phyloP scores from a whole-genome alignment of 2,888 invertebrate species.

The Stegophylla sp. region DNA sequence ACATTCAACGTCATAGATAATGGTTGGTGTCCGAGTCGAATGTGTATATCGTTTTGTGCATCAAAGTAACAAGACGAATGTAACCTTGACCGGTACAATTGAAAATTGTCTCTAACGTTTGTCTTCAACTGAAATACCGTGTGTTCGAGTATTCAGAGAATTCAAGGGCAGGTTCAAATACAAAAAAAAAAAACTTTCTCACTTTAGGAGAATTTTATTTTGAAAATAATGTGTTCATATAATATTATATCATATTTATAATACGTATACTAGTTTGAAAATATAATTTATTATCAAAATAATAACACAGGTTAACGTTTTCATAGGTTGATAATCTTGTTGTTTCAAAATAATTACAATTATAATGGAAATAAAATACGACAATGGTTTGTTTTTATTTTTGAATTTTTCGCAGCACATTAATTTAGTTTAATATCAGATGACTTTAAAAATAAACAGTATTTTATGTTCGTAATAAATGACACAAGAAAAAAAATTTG shows the following conservation, averaged over 20 bases:
- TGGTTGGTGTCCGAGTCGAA: slow-evolving; percentile 36
- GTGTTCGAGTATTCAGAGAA: slow-evolving; percentile 7
- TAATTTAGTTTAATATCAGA: not conserved
- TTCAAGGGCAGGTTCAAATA: slow-evolving; percentile 42
- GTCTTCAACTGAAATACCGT: slow-evolving; percentile 3
- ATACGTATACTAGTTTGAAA: not conserved
- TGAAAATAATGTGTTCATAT: too few species aligned
- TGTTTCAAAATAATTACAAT: not conserved
- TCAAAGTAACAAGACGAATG: slow-evolving; percentile 27
- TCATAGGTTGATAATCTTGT: too few species aligned
- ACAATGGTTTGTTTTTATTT: not conserved
- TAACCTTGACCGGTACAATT: slow-evolving; percentile 54
- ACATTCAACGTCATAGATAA: not conserved
- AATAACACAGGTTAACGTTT: too few species aligned
- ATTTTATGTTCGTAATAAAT: not conserved
- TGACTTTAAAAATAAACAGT: not conserved
- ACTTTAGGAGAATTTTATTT: not conserved
- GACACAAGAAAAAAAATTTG: too few species aligned
- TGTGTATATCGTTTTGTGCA: slow-evolving; percentile 35
- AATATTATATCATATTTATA: not conserved
- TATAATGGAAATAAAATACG: not conserved
- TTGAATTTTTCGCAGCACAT: not conserved
- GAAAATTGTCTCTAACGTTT: slow-evolving; percentile 45
- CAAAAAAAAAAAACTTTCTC: slow-evolving; percentile 8
- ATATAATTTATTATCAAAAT: not conserved